Evolutionary conservation across 2,888 invertebrate species (phyloP).

Genomic region (Frankliniella fusca): DNA sequence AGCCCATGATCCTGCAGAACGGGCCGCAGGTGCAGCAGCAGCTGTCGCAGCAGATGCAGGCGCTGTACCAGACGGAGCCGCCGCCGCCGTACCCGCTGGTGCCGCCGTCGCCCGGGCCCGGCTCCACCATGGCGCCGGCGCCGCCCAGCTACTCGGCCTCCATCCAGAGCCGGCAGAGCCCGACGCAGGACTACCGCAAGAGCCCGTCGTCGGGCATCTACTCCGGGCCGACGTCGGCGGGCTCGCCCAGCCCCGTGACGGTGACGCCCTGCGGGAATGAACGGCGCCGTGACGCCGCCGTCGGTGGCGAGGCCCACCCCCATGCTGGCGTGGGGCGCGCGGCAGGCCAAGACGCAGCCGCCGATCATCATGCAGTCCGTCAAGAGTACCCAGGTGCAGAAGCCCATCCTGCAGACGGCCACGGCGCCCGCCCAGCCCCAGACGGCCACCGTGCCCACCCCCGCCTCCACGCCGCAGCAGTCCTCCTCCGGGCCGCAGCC

Average conservation of each 20-base stretch:
- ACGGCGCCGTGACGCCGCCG: constrained; percentile 57
- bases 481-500: constrained; percentile 49
- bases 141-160: constrained; percentile 81
- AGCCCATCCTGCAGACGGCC: constrained; percentile 90
- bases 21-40: constrained; percentile 80
- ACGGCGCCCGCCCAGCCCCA: constrained; percentile 94
- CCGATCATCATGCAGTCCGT: constrained; percentile 97
- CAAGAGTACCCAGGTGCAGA: constrained; percentile 91
- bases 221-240: constrained; percentile 75
- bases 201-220: constrained; percentile 83
- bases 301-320: constrained; percentile 71
- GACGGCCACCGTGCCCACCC: constrained; percentile 64
- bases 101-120: constrained; percentile 53
- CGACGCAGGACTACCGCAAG: constrained; percentile 76
- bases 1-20: constrained; percentile 78
- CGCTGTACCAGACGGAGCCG: constrained; percentile 68
- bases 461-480: constrained; percentile 33
- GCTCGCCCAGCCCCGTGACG: constrained; percentile 78
- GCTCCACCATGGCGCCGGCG: constrained; percentile 57
- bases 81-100: constrained; percentile 65
- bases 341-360: constrained; percentile 84
- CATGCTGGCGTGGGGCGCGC: constrained; percentile 76
- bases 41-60: constrained; percentile 82
- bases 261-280: constrained; percentile 49
- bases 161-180: constrained; percentile 82